phyloP scores from a whole-genome alignment of 2,797 vertebrate genomes.

The Manis pentadactyla region DNA sequence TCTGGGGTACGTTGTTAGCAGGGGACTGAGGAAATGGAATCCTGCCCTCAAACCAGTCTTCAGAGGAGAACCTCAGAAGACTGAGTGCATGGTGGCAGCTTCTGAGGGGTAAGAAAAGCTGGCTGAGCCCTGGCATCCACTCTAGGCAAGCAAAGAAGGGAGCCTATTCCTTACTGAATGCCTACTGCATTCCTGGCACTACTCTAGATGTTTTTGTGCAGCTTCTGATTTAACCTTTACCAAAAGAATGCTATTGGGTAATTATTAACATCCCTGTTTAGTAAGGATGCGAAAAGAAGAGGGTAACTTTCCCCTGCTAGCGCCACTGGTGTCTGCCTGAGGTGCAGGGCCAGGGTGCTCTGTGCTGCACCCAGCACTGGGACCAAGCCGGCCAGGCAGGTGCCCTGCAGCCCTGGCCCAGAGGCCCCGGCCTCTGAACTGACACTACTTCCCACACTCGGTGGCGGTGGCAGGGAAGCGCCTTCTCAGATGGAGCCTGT shows the following conservation, averaged over 20 bases:
- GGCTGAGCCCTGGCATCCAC: not conserved
- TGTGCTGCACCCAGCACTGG: too few relatives aligned
- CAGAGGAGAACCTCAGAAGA: not conserved
- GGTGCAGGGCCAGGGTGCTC: not conserved
- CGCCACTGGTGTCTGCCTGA: not conserved
- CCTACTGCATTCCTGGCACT: not conserved
- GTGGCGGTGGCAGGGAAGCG: accelerated
- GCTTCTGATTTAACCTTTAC: not conserved
- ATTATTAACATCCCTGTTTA: not conserved
- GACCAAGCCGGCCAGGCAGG: too few relatives aligned
- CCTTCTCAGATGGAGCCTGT: not conserved
- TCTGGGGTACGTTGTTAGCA: not conserved
- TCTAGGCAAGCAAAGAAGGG: not conserved
- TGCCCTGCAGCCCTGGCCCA: accelerated
- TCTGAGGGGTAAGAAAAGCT: not conserved
- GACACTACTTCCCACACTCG: too few relatives aligned
- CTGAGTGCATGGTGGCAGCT: not conserved
- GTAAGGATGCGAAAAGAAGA: not conserved
- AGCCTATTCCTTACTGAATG: not conserved
- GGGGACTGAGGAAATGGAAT: not conserved
- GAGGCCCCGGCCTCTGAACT: too few relatives aligned
- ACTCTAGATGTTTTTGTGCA: not conserved
- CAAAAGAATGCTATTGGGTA: not conserved
- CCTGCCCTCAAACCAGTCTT: not conserved
- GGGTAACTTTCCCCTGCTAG: not conserved